Evolutionary conservation across 1,140 invertebrate genomes (phyloP), one percentile per base, ranked within the genome.

Genomic region (Bombus polaris): DNA sequence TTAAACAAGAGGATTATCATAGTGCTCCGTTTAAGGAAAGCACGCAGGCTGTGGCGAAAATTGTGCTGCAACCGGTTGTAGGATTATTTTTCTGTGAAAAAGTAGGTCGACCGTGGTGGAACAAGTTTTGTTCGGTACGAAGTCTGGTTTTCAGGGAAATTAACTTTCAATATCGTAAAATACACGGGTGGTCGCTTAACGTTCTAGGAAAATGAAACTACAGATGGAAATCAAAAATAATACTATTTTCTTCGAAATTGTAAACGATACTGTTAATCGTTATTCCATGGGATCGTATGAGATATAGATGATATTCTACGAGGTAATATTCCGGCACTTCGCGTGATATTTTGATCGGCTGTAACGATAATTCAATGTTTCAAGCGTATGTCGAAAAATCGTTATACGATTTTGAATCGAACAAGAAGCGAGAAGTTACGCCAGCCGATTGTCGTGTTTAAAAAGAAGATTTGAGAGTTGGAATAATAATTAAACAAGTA

Each of bases 11-110:
- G 71, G 79, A 90, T 78, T 85, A 83, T 82, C 68, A 79, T 91
- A 91, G 88, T 83, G 85, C 59, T 91, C 87, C 85, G 77, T 90
- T 90, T 90, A 89, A 78, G 81, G 42, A 83, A 80, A 66, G 76
- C 47, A 79, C 75, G 81, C 85, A 76, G 71, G 44, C 25, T 37
- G 76, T 35, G 42, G 57, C 5, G 66, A 73, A 72, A 72, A 62
- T 79, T 53, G 57, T 59, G 76, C 42, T 35, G 53, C 18, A 44
- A 62, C 42, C n/a, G 66, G 47, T 57, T 18, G 53, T 28, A 8
- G 25, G 10, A 25, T 72, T 12, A 84, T 39, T 71, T 80, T 83
- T 80, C 42, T 66, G 57, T 4, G 32, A 37, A 32, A 70, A 59
- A 71, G 15, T 28, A 79, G 13, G 32, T 42, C 44, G 44, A 59